Base-by-base conservation (phyloP, 2,113 vertebrate genomes). In the Onychostruthus taczanowskii region DNA sequence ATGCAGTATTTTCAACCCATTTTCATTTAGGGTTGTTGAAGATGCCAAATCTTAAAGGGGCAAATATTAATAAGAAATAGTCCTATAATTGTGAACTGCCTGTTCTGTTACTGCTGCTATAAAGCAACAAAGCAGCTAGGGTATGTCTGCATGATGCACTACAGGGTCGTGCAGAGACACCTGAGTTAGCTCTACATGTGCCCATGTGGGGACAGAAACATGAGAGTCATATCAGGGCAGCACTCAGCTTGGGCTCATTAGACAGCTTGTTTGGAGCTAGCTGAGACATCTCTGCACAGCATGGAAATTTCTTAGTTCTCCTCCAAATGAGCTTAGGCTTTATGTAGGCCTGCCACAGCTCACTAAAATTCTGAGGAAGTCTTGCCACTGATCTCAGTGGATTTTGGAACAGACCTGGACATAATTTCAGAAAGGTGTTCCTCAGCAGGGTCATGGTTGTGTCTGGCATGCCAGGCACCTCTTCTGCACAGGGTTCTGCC, bases 1-100 rank as follows among this genome's bases (percentile, higher is more conserved):
- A 28, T 95, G 95, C 94, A 69, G 82, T 91, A 85, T 94, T 94
- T 95, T 93, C 94, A 95, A 89, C 90, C 79, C 73, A 61, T 95
- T 96, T 97, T 95, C 67, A 17, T 84, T 35, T 7, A 52, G n/a
- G 46, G 58, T 92, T 94, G 44, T 77, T 68, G 58, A 93, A 94
- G 59, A 91, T 82, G 69, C 79, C 82, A 89, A 83, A 84, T 37
- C 39, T 89, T 80, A 90, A 90, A 95, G 77, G 61, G 72, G 58
- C n/a, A 55, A 83, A 80, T 95, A 95, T 85, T 94, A 93, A 81
- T 87, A 64, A 83, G 81, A 83, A 87, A 69, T 93, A 82, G 80
- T 90, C 41, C 61, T 79, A 0, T 47, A 47, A 50, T 59, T 52
- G 67, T 84, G 44, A 53, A 72, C 55, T 62, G 44, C 55, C 47